These are phyloP conservation scores for Stercorarius parasiticus DNA, from an alignment of 2,113 vertebrate species.

Conservation along the genomic window DNA sequence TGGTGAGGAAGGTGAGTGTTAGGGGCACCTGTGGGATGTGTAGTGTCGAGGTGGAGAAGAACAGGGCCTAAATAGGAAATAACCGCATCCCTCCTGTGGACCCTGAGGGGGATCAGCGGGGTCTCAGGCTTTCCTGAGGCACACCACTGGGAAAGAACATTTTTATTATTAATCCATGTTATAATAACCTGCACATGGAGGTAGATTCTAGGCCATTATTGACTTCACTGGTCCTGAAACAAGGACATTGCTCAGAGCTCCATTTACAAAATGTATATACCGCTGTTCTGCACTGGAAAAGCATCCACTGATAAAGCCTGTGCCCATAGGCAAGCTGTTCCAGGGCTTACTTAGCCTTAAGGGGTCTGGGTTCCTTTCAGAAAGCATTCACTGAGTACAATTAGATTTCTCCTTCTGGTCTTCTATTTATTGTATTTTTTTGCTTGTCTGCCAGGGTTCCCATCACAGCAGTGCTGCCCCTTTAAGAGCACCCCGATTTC, in stretches of 20 bases:
- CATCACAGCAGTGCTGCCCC: neutral
- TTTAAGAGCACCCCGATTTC: neutral
- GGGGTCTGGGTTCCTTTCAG: neutral
- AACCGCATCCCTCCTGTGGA: neutral
- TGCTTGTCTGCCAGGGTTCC: neutral
- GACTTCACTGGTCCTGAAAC: neutral
- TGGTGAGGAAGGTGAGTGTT: neutral
- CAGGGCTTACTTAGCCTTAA: neutral
- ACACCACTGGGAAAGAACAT: neutral
- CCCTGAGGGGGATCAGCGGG: fast-evolving
- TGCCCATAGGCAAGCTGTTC: neutral
- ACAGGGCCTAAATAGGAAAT: neutral
- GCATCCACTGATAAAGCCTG: neutral
- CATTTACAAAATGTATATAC: neutral
- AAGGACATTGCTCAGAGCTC: neutral
- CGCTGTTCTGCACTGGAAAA: neutral
- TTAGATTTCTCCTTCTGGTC: neutral
- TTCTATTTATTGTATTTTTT: neutral
- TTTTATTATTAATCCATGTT: neutral
- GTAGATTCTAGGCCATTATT: neutral
- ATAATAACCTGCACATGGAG: neutral
- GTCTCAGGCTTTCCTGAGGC: neutral
- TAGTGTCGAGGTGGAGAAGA: neutral
- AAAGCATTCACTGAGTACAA: neutral
- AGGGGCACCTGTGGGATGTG: fast-evolving